A percentile compares a stretch with the other conserved stretches of the same genome.
Evolutionary conservation across 2,888 invertebrate species (phyloP).

Genomic region (Idaea dimidiata): DNA sequence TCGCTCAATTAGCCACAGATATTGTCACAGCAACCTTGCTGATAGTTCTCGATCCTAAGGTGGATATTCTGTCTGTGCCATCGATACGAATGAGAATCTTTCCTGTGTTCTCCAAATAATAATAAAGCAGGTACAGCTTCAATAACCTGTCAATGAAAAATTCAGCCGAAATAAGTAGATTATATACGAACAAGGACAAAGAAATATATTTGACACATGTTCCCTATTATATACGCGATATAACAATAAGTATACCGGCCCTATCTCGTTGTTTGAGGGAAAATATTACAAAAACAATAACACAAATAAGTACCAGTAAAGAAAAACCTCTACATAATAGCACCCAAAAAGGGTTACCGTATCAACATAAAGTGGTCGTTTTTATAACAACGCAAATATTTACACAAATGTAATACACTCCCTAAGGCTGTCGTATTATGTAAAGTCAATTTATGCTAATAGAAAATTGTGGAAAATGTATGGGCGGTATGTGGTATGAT

Average conservation of each 20-base stretch:
- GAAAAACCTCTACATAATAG: constrained; percentile 14
- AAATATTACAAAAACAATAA: constrained; percentile 35
- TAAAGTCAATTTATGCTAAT: constrained; percentile 53
- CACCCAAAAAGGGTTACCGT: constrained; percentile 4
- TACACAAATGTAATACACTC: constrained; percentile 46
- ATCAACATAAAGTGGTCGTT: constrained; percentile 26
- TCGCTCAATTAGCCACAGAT: too few relatives aligned
- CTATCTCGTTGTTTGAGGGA: constrained; percentile 24
- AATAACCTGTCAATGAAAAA: background rate
- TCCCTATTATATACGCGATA: background rate
- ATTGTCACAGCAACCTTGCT: too few relatives aligned
- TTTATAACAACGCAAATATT: constrained; percentile 40
- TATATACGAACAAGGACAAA: background rate
- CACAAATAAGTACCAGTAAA: constrained; percentile 21
- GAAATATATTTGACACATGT: background rate
- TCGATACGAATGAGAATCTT: too few relatives aligned
- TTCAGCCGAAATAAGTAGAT: background rate
- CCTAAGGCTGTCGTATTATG: constrained; percentile 45
- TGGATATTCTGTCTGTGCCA: too few relatives aligned
- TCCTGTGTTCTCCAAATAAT: too few relatives aligned
- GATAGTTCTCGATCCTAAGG: too few relatives aligned
- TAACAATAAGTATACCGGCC: background rate
- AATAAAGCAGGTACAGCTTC: background rate
- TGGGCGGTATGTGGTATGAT: constrained; percentile 36
- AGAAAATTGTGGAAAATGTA: constrained; percentile 42